These are phyloP conservation scores for Eurypyga helias DNA, from an alignment of 2,113 vertebrate species.

Conservation along the genomic window DNA sequence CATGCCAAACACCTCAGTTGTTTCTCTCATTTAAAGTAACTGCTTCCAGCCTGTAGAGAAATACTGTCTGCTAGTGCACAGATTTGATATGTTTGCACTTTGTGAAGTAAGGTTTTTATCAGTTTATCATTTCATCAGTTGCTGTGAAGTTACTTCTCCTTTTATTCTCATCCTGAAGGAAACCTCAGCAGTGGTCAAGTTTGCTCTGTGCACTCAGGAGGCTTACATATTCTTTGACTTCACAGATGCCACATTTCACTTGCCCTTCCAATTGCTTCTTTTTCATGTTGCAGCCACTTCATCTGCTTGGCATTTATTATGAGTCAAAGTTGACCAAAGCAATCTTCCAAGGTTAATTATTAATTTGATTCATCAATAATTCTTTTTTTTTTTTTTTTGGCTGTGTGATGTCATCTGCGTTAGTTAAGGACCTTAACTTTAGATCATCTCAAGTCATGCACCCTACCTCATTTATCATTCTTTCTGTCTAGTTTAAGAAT, in stretches of 20 bases:
- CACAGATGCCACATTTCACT: neutral
- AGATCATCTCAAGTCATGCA: constrained; percentile 28
- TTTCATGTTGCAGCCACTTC: neutral
- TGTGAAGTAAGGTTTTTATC: neutral
- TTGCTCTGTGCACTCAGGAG: neutral
- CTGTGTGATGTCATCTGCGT: constrained; percentile 47
- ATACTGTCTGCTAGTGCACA: neutral
- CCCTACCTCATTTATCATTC: constrained; percentile 38
- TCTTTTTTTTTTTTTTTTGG: neutral
- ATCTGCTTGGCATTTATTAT: constrained; percentile 52
- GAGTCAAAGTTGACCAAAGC: constrained; percentile 61
- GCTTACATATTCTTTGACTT: neutral
- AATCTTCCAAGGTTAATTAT: constrained; percentile 58
- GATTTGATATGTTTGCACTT: neutral
- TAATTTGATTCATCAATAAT: constrained; percentile 64
- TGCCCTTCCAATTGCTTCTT: neutral
- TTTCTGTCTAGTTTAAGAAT: constrained; percentile 6
- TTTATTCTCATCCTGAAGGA: neutral
- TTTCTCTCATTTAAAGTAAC: neutral
- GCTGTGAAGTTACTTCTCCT: neutral
- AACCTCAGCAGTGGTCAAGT: neutral
- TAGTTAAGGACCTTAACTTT: constrained; percentile 29
- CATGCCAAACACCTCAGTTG: neutral
- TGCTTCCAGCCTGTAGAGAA: neutral
- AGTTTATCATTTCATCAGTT: neutral